Base-by-base conservation (phyloP, 1,140 invertebrate species). In the Camponotus vicinus region DNA sequence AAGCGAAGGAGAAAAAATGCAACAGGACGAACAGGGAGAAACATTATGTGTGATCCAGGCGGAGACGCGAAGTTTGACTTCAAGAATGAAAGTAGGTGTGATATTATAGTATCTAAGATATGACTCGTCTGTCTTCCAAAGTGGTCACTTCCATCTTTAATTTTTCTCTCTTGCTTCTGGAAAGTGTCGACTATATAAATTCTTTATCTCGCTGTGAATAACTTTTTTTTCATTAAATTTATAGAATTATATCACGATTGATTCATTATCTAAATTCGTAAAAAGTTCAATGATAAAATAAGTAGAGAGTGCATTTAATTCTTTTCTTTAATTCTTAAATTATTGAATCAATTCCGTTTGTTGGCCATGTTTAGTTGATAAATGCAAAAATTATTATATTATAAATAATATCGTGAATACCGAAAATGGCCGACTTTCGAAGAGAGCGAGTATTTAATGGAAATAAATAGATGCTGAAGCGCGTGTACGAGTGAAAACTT, bases 401-500 rank as follows among this genome's bases (percentile, higher is more conserved):
- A 27, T 27, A 27, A 27, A 27, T 27, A 1, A 27, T 27, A 40
- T 71, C 40, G 52, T 8, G 42, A 61, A 45, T 61, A 73, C 0
- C 18, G 32, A 75, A 61, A 42, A 59, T 49, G 79, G 69, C 57
- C 69, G 66, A 67, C 84, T 87, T 76, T 70, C 45, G 84, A 86
- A 88, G 87, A 84, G 55, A 45, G 66, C 87, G 69, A 76, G 59
- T 70, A 66, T 82, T 67, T 77, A 88, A 86, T 57, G 63, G 55
- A 73, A 89, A 89, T 77, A 73, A 71, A 88, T 86, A 86, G 71
- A 77, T 75, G 11, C 34, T 27, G n/a, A n/a, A 63, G 69, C 55
- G 79, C 73, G 84, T 83, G 85, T 79, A 86, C 63, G 86, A 91
- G 87, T 88, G 88, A 88, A 89, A 83, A 83, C 55, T 40, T 73